Conservation (phyloP, 2,888 invertebrate genomes). For the Drosophila paranaensis region DNA sequence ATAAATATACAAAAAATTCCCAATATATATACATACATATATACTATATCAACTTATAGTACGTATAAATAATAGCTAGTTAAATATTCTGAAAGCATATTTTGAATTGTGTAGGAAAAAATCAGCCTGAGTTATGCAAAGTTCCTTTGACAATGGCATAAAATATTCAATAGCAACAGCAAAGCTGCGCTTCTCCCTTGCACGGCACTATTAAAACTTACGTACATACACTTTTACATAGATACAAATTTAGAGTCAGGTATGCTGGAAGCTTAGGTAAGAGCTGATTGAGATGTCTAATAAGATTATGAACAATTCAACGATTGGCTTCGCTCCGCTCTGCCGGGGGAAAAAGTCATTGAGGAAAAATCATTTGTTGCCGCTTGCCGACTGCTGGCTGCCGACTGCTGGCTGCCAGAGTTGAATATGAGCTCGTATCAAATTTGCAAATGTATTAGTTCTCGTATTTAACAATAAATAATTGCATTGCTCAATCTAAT, state of each 20-base stretch:
- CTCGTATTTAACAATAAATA: conserved; percentile 11
- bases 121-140: neutral
- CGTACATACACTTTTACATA: neutral
- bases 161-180: neutral
- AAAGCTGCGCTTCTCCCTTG: neutral
- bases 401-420: neutral
- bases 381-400: neutral
- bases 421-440: neutral
- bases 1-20: too few relatives aligned
- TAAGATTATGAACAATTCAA: conserved; percentile 1
- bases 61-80: neutral
- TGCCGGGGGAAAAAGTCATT: neutral
- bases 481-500: conserved; percentile 13
- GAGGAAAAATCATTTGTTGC: neutral
- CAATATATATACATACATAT: too few relatives aligned
- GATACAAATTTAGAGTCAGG: neutral
- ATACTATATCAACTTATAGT: neutral
- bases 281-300: conserved; percentile 1
- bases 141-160: neutral
- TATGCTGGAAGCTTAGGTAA: neutral
- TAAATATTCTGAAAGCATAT: neutral
- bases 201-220: neutral
- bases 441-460: conserved; percentile 2
- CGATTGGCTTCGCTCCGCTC: neutral
- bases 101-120: neutral